phyloP scores from a whole-genome alignment of 1,140 invertebrate genomes.

The Saccostrea cuccullata region DNA sequence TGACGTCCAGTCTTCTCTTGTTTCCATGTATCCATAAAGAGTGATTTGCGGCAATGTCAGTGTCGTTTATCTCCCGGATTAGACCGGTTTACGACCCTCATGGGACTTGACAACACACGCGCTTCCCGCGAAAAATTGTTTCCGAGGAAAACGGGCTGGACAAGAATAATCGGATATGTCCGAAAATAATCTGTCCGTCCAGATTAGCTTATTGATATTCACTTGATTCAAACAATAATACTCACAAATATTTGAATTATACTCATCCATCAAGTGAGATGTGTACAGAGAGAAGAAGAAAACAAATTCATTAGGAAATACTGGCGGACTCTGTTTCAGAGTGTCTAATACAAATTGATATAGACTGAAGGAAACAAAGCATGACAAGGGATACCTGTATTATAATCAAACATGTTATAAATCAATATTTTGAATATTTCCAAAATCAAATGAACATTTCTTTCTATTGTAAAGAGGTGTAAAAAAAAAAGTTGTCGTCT shows the following conservation, averaged over 20 bases:
- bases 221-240: conserved; percentile 19
- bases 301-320: no score
- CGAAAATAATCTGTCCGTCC: conserved; percentile 1
- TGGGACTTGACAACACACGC: background rate
- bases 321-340: no score
- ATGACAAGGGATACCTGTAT: no score
- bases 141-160: background rate
- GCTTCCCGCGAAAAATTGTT: conserved; percentile 5
- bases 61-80: conserved; percentile 8
- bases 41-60: conserved; percentile 9
- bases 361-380: no score
- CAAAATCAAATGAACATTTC: no score
- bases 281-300: background rate
- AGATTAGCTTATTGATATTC: conserved; percentile 22
- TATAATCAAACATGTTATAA: no score
- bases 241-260: conserved; percentile 19
- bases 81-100: conserved; percentile 6
- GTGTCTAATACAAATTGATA: no score
- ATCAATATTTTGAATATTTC: no score
- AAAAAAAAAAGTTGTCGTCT: no score
- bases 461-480: no score
- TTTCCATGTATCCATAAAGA: conserved; percentile 22
- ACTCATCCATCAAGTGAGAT: background rate
- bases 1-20: conserved; percentile 9
- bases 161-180: conserved; percentile 12